Conservation (phyloP, 1,140 invertebrate species). For the Hyposmocoma kahamanoa region DNA sequence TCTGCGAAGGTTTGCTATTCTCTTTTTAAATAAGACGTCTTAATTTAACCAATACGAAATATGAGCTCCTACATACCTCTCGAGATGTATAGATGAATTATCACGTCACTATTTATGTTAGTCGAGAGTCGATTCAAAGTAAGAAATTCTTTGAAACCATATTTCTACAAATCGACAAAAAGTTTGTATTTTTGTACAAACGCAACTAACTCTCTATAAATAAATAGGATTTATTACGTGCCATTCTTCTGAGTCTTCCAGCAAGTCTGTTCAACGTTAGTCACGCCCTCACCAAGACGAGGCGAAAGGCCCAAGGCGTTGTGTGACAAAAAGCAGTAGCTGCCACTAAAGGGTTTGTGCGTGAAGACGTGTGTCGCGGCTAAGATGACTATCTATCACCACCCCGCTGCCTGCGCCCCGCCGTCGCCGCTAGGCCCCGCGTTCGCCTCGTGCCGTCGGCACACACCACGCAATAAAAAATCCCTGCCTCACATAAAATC, state of each 20-base stretch:
- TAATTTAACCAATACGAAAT: no score
- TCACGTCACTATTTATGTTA: no score
- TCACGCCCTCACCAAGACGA: no score
- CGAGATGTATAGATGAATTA: no score
- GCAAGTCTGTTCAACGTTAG: background rate
- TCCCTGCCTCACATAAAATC: constrained; percentile 60
- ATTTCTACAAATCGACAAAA: no score
- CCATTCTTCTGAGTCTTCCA: background rate
- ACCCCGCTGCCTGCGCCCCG: constrained; percentile 2
- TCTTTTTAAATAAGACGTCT: no score
- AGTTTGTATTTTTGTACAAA: no score
- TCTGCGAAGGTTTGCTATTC: no score
- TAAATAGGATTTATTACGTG: background rate
- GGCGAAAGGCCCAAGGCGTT: background rate
- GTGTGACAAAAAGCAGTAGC: background rate
- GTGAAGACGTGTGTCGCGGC: constrained; percentile 14
- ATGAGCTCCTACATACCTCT: no score
- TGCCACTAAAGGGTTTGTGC: constrained; percentile 3
- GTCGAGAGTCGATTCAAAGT: no score
- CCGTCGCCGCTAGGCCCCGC: constrained; percentile 12
- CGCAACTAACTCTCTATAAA: no score
- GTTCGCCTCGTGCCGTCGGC: constrained; percentile 24
- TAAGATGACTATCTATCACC: constrained; percentile 18
- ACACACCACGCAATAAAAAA: constrained; percentile 65
- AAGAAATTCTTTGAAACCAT: no score